These are phyloP conservation scores for Mythimna loreyi DNA, from an alignment of 2,888 invertebrate genomes.

Conservation along the genomic window DNA sequence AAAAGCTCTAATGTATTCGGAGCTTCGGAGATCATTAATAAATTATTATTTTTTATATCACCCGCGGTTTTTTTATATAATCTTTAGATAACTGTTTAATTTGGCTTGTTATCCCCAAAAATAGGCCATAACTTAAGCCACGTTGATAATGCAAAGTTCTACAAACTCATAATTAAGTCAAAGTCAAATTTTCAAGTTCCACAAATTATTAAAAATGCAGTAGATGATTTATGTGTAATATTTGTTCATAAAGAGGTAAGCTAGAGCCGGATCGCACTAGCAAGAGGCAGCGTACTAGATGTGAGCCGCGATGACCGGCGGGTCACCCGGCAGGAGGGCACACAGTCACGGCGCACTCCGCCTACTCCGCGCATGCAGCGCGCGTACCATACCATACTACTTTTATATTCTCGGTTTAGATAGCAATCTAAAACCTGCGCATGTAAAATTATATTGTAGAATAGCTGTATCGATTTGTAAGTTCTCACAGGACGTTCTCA, in stretches of 20 bases:
- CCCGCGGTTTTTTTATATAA: neutral
- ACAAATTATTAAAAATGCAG: no score
- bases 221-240: constrained; percentile 33
- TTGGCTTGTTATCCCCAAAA: neutral
- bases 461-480: constrained; percentile 75
- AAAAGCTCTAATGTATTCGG: neutral
- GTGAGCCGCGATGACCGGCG: constrained; percentile 77
- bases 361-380: constrained; percentile 70
- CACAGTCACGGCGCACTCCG: constrained; percentile 68
- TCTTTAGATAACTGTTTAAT: constrained; percentile 5
- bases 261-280: constrained; percentile 64
- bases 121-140: neutral
- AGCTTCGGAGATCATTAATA: constrained; percentile 9
- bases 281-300: constrained; percentile 74
- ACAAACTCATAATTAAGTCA: neutral
- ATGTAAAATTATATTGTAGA: constrained; percentile 62
- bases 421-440: constrained; percentile 66
- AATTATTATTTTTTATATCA: constrained; percentile 9
- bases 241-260: constrained; percentile 58
- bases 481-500: constrained; percentile 76
- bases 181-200: no score
- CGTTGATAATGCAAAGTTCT: neutral
- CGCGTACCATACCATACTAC: constrained; percentile 68
- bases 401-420: constrained; percentile 72
- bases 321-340: constrained; percentile 77